Base-by-base conservation (phyloP, 2,113 vertebrate species). In the Castor canadensis region DNA sequence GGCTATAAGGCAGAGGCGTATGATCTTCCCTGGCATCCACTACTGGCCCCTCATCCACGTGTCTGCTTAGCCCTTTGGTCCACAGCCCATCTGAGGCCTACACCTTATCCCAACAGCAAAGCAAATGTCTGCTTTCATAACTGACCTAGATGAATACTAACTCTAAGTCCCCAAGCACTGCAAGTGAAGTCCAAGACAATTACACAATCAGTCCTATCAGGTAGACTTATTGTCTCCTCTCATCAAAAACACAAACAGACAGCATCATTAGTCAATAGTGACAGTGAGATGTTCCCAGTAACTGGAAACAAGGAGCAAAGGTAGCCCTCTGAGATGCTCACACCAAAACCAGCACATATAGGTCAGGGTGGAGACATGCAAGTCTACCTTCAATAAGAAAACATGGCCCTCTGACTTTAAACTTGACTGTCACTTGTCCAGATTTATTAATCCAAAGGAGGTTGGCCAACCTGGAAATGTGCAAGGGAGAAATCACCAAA, bases 301-400 rank as follows among this genome's bases (percentile, higher is more conserved):
- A 60, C 52, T 32, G 77, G 80, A 67, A 72, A 56, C n/a, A 9
- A 79, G 10, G 73, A 84, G 52, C 20, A 28, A 32, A 15, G 45
- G n/a, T 0, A 5, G 47, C 11, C n/a, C 0, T 13, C 35, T 28
- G 71, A 32, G 43, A 45, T 9, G 6, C 1, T 32, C 1, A 54
- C 38, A 30, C 2, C 9, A 16, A 58, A 3, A 20, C 45, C 52
- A 19, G 64, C 10, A 6, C 16, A 30, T 20, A 47, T 8, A 28
- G 40, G 40, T 30, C 47, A 17, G 22, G 7, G 24, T 28, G 6
- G 24, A 71, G 40, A 47, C 0, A 56, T 1, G 26, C 43, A 54
- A 22, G 6, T 76, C 81, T 45, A 17, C 40, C 49, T 19, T 49
- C 58, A n/a, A 56, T 13, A 28, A n/a, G n/a, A 52, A 49, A 49